phyloP scores from a whole-genome alignment of 2,797 vertebrate genomes.

The Capromys pilorides region DNA sequence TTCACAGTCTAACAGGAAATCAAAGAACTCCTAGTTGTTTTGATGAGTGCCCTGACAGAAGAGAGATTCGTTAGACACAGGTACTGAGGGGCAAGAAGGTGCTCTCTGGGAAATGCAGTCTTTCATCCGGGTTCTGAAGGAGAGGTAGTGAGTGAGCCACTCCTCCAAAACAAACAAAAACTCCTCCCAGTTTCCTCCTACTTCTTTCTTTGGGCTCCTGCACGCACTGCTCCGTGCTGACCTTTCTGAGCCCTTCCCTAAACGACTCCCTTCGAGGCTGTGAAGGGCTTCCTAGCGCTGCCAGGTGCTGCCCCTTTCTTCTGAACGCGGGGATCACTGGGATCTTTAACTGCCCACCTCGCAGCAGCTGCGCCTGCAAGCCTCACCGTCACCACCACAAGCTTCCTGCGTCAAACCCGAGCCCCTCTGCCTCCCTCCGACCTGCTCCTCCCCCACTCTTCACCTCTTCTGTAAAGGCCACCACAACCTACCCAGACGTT shows the following conservation, averaged over 20 bases:
- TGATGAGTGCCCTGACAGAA: background rate
- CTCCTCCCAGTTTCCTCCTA: background rate
- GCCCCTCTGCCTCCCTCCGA: background rate
- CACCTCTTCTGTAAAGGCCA: constrained; percentile 34
- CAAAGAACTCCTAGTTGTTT: background rate
- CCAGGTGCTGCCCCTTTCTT: background rate
- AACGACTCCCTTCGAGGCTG: background rate
- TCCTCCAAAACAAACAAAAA: background rate
- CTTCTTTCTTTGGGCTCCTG: background rate
- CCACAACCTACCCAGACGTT: constrained; percentile 26
- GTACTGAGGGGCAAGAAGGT: background rate
- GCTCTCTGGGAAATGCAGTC: background rate
- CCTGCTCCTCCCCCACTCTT: constrained; percentile 48
- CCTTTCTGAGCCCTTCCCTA: background rate
- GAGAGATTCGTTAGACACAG: too few relatives aligned
- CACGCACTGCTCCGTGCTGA: background rate
- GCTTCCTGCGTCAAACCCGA: background rate
- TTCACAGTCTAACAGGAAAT: background rate
- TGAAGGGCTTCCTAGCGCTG: background rate
- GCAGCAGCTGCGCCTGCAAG: background rate
- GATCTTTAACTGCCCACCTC: background rate
- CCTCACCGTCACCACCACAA: background rate
- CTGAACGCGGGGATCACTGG: constrained; percentile 10
- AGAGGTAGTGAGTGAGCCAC: too few relatives aligned
- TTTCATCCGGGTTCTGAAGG: background rate